Percentiles rank a stretch among this genome's conserved stretches.
phyloP scores from a whole-genome alignment of 2,888 invertebrate species.

The Callosobruchus maculatus region DNA sequence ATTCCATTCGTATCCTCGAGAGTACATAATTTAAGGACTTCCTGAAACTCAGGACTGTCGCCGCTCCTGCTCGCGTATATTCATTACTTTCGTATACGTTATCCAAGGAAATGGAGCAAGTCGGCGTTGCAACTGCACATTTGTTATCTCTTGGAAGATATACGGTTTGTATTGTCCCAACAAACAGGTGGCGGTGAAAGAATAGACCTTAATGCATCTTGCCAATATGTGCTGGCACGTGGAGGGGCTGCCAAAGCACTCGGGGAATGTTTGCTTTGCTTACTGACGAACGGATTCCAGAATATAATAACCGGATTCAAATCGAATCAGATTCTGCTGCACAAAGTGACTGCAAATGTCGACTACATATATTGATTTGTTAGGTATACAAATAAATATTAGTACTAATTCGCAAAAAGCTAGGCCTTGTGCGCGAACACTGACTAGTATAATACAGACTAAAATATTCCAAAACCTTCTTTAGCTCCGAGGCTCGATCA shows the following conservation, averaged over 20 bases:
- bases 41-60: neutral
- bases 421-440: no score
- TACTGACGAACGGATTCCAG: no score
- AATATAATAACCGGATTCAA: no score
- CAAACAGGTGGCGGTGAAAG: neutral
- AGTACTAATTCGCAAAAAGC: no score
- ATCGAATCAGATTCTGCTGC: no score
- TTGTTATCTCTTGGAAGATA: neutral
- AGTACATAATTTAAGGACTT: neutral
- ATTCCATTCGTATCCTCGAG: neutral
- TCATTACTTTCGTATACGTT: neutral
- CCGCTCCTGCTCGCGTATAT: neutral
- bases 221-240: neutral
- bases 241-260: neutral
- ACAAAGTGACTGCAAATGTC: no score
- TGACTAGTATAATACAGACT: no score
- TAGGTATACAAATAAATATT: no score
- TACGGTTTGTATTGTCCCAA: neutral
- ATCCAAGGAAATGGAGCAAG: neutral
- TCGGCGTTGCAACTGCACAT: neutral
- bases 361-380: no score
- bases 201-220: neutral
- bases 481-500: no score
- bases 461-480: no score
- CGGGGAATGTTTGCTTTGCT: neutral